phyloP scores from a whole-genome alignment of 1,140 invertebrate genomes.

The Prorops nasuta region DNA sequence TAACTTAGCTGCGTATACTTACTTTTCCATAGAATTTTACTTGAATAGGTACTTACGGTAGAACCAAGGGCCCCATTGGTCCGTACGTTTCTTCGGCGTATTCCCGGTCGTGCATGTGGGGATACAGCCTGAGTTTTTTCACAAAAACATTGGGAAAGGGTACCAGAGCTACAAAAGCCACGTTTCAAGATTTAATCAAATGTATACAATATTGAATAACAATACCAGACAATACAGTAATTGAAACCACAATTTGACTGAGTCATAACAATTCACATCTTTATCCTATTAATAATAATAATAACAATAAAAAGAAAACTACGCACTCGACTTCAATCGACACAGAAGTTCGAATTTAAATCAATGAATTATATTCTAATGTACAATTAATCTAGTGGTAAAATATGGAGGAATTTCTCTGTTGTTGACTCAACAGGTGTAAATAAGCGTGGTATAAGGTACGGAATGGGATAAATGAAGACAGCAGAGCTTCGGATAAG shows the following conservation, averaged over 20 bases:
- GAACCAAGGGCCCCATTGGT: slow-evolving; percentile 60
- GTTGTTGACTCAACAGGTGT: too few relatives aligned
- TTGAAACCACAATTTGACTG: neutral
- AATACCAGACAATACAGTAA: neutral
- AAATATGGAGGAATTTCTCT: too few relatives aligned
- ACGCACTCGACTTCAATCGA: too few relatives aligned
- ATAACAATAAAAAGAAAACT: too few relatives aligned
- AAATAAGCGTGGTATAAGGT: too few relatives aligned
- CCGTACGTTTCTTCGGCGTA: slow-evolving; percentile 62
- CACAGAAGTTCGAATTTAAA: too few relatives aligned
- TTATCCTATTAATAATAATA: too few relatives aligned
- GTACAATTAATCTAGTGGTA: too few relatives aligned
- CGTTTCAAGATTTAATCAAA: slow-evolving; percentile 16
- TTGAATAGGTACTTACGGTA: slow-evolving; percentile 62
- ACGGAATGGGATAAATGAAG: too few relatives aligned
- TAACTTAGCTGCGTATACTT: too few relatives aligned
- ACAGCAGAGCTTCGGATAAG: too few relatives aligned
- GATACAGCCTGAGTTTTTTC: slow-evolving; percentile 63
- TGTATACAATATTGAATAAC: neutral
- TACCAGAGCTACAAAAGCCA: slow-evolving; percentile 58
- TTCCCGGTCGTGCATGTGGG: slow-evolving; percentile 72
- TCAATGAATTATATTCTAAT: too few relatives aligned
- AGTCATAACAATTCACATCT: neutral
- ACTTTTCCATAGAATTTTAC: neutral
- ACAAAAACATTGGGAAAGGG: slow-evolving; percentile 65